Evolutionary conservation across 2,797 vertebrate genomes (phyloP).

Genomic region (Smutsia gigantea): DNA sequence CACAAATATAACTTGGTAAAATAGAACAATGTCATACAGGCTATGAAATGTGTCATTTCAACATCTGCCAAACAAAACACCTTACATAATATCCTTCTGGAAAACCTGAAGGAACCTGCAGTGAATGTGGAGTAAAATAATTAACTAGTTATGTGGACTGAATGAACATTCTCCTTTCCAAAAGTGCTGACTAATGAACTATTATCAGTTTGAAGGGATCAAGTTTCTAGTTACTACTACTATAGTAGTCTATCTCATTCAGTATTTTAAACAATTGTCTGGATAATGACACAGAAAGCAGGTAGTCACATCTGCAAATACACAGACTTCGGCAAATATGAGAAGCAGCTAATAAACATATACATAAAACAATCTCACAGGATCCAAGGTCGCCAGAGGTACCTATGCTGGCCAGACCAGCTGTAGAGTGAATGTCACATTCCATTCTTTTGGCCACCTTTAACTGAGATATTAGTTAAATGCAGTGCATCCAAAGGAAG

Average conservation of each 20-base stretch:
- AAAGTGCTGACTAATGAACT: neutral
- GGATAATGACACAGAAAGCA: slow-evolving; percentile 27
- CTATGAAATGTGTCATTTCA: neutral
- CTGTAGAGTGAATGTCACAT: neutral
- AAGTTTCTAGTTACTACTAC: neutral
- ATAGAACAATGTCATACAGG: neutral
- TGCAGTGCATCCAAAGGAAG: neutral
- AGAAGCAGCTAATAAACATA: neutral
- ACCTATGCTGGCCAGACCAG: neutral
- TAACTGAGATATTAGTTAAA: neutral
- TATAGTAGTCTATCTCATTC: neutral
- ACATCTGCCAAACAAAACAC: neutral
- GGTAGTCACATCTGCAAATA: neutral
- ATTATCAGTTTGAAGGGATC: neutral
- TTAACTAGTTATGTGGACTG: neutral
- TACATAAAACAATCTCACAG: neutral
- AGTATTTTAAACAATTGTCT: neutral
- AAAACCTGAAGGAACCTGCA: neutral
- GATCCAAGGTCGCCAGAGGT: neutral
- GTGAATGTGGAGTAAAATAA: neutral
- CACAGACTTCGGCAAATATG: neutral
- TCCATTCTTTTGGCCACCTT: neutral
- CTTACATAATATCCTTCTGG: neutral
- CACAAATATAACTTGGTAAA: neutral
- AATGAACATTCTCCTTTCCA: neutral